Percentiles rank a stretch among this genome's conserved stretches.
Conservation (phyloP, 2,888 invertebrate species). For the Stramonita haemastoma region DNA sequence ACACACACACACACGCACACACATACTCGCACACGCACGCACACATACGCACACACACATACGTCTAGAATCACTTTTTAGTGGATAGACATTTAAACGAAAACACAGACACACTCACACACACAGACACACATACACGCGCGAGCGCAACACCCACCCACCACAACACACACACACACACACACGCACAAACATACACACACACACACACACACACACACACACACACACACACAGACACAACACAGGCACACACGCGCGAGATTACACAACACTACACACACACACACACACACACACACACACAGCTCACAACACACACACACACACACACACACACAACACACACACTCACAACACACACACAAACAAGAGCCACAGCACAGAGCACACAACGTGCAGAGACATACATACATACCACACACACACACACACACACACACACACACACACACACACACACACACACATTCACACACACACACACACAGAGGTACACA, state of each 20-base stretch:
- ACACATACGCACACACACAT: not conserved
- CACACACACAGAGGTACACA: too few relatives aligned
- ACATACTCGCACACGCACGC: not conserved
- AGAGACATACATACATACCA: too few relatives aligned
- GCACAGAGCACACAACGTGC: not conserved
- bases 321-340: not conserved
- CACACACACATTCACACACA: too few relatives aligned
- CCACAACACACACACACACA: not conserved
- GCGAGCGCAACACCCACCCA: not conserved
- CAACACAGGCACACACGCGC: not conserved
- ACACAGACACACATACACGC: constrained; percentile 21
- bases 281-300: not conserved
- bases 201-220: constrained; percentile 28
- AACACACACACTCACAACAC: too few relatives aligned
- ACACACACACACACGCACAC: constrained; percentile 16
- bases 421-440: too few relatives aligned
- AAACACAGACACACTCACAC: constrained; percentile 19
- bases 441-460: too few relatives aligned
- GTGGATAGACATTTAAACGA: too few relatives aligned
- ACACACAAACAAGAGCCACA: not conserved
- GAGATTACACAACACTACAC: not conserved
- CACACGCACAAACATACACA: not conserved
- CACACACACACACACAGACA: constrained; percentile 7
- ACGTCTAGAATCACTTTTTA: too few relatives aligned
- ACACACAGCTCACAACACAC: not conserved